Conservation (phyloP, 2,797 vertebrate genomes). For the Mormyrops attenuatus region DNA sequence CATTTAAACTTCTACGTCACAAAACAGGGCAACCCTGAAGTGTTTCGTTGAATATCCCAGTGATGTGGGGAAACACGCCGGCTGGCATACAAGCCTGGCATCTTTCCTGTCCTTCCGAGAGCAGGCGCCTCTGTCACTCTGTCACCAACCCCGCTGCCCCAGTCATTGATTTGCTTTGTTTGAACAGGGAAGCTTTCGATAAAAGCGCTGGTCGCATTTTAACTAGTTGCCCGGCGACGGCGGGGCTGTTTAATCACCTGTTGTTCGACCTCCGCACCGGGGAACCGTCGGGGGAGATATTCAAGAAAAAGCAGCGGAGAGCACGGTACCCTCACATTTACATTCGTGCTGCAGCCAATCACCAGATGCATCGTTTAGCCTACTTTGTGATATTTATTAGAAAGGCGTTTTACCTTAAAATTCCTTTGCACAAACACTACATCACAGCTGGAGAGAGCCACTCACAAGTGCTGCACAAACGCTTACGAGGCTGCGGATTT, state of each 20-base stretch:
- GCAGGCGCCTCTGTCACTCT: neutral
- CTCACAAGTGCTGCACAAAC: neutral
- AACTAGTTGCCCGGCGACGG: constrained; percentile 25
- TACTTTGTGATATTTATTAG: neutral
- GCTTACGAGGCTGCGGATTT: neutral
- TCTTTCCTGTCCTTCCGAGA: neutral
- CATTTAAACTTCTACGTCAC: neutral
- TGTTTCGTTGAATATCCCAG: neutral
- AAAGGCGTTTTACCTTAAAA: neutral
- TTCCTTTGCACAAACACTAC: neutral
- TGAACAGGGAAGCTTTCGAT: constrained; percentile 16
- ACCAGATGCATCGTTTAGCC: neutral
- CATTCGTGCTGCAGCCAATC: neutral
- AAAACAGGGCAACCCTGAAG: neutral
- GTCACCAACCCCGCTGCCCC: neutral
- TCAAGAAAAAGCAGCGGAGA: neutral
- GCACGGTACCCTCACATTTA: neutral
- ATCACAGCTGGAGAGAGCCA: neutral
- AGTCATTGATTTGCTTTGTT: constrained; percentile 20
- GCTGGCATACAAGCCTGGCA: neutral
- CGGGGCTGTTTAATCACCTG: constrained; percentile 22
- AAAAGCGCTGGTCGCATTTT: constrained; percentile 13
- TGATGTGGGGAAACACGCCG: neutral
- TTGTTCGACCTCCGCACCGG: constrained; percentile 19
- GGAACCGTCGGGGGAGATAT: neutral